Evolutionary conservation across 2,113 vertebrate species (phyloP), one percentile per base, ranked within the genome.

Genomic region (Cynopterus brachyotis): DNA sequence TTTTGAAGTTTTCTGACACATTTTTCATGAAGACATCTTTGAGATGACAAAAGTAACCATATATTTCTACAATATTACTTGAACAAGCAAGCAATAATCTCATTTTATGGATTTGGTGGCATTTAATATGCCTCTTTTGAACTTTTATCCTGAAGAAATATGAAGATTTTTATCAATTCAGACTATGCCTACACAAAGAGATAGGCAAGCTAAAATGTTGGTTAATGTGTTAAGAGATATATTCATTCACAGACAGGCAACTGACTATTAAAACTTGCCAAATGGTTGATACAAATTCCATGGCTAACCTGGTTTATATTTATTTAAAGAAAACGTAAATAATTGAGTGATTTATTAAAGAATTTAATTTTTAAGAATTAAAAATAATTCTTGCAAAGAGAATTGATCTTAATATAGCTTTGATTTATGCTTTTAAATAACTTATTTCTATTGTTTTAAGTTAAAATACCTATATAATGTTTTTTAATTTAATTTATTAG

Each of bases 1-100:
- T 97, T 96, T 64, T 96, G 47, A 98, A 96, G 64, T 73, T 95
- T 94, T 96, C 82, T 96, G 87, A 86, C 69, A 86, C 16, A 87
- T 96, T 97, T 90, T 85, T 93, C 50, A 93, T 59, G 19, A 19
- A 45, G 22, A 81, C 35, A 45, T 37, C 53, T 80, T 83, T 66
- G 62, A 94, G 28, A 91, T 73, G 53, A 79, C 35, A 47, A 91
- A 91, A 94, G 72, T 64, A 87, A 87, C 9, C 79, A 81, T 47
- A 11, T 53, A 84, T 75, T 85, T 89, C 75, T 90, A 80, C 24
- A 88, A 22, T 64, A 95, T 40, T 70, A 64, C 35, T 96, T 92
- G 40, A 78, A 72, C 0, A 85, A 87, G 37, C 4, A 87, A 90
- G 28, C 50, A 17, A 70, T 57, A 42, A 47, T 82, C 20, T 80